A percentile compares a stretch with the other conserved stretches of the same genome.
Conservation (phyloP, 2,113 vertebrate species). For the Onychostruthus taczanowskii region DNA sequence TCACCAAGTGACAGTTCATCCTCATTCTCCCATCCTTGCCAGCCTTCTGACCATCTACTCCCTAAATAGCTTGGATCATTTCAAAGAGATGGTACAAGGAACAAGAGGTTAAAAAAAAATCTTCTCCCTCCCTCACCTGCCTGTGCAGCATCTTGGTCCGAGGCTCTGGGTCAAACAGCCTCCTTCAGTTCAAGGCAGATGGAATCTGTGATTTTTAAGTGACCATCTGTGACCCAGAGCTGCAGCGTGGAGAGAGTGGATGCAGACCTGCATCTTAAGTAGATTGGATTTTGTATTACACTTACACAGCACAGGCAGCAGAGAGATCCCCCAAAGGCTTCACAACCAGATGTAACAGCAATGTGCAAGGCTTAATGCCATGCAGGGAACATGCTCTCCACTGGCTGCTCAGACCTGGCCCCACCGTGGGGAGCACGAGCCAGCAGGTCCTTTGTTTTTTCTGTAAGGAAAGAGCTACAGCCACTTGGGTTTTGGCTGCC, state of each 20-base stretch:
- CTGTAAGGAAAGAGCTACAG: not conserved
- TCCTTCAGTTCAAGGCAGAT: not conserved
- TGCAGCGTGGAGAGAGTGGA: not conserved
- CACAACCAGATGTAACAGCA: not conserved
- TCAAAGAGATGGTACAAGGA: not conserved
- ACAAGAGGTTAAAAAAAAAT: not conserved
- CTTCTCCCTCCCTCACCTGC: not conserved
- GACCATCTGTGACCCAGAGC: not conserved
- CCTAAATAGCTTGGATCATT: not conserved
- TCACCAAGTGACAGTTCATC: not conserved
- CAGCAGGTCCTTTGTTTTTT: not conserved
- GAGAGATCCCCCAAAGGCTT: not conserved
- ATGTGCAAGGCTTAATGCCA: not conserved
- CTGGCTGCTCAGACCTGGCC: not conserved
- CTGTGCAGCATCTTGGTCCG: not conserved
- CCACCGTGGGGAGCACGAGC: rapidly evolving
- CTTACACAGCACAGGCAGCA: not conserved
- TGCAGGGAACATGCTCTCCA: not conserved
- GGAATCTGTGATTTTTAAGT: not conserved
- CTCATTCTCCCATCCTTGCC: not conserved
- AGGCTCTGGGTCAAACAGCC: not conserved
- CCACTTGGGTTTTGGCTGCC: not conserved
- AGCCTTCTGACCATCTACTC: not conserved
- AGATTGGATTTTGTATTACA: not conserved
- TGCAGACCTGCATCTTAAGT: not conserved